These are phyloP conservation scores for Agonum fuliginosum DNA, from an alignment of 2,888 invertebrate genomes.

Conservation along the genomic window DNA sequence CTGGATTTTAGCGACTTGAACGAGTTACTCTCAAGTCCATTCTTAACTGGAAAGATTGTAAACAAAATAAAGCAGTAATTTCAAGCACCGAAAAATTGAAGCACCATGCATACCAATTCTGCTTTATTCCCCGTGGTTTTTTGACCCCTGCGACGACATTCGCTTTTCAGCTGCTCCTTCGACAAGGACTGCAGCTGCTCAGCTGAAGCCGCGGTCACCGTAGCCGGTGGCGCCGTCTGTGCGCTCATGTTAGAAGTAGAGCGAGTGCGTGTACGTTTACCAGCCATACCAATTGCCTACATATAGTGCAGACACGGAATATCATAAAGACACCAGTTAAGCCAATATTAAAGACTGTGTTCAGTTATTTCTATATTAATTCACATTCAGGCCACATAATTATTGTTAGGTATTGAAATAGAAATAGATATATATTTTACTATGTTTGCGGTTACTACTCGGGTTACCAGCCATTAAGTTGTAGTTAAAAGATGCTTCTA, in stretches of 20 bases:
- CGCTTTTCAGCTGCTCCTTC: slow-evolving; percentile 81
- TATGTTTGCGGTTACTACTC: no score
- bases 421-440: no score
- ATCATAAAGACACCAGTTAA: slow-evolving; percentile 35
- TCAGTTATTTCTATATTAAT: slow-evolving; percentile 21
- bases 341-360: slow-evolving; percentile 21
- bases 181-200: slow-evolving; percentile 77
- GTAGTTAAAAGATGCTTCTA: no score
- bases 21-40: no score
- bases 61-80: neutral
- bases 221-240: slow-evolving; percentile 48
- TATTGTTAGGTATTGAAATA: no score
- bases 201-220: slow-evolving; percentile 50
- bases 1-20: no score
- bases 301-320: slow-evolving; percentile 47
- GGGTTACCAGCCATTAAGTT: no score
- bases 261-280: slow-evolving; percentile 56
- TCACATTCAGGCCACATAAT: no score
- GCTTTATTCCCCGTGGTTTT: slow-evolving; percentile 82
- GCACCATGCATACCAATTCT: slow-evolving; percentile 78
- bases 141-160: slow-evolving; percentile 82
- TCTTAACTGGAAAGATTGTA: no score
- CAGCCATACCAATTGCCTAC: slow-evolving; percentile 47
- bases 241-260: slow-evolving; percentile 55
- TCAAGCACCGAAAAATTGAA: slow-evolving; percentile 15